These are phyloP conservation scores for Sesia apiformis DNA, from an alignment of 2,888 invertebrate species.

Conservation along the genomic window DNA sequence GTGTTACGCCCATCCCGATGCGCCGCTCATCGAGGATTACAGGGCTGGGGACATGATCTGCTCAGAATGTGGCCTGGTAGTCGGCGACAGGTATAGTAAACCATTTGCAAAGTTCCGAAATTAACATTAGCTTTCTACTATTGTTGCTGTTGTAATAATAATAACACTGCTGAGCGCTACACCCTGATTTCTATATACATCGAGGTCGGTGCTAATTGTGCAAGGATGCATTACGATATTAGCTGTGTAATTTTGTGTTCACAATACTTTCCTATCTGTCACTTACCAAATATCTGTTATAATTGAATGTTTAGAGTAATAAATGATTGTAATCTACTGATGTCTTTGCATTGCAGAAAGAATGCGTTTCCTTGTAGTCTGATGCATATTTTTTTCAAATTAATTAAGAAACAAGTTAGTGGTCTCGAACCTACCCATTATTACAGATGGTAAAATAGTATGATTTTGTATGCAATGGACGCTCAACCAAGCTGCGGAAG, in stretches of 20 bases:
- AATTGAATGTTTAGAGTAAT: no score
- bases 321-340: no score
- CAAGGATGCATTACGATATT: neutral
- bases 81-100: slow-evolving; percentile 90
- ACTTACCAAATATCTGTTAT: no score
- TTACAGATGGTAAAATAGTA: no score
- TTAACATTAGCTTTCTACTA: slow-evolving; percentile 25
- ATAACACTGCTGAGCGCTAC: slow-evolving; percentile 28
- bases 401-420: no score
- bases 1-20: slow-evolving; percentile 96
- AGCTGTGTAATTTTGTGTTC: neutral
- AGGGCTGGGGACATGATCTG: slow-evolving; percentile 99
- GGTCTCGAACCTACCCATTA: no score
- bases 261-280: no score
- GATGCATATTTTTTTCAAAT: no score
- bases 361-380: no score
- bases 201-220: slow-evolving; percentile 20
- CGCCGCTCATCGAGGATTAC: slow-evolving; percentile 97
- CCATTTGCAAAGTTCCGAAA: slow-evolving; percentile 28
- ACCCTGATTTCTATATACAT: slow-evolving; percentile 29
- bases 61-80: slow-evolving; percentile 99
- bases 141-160: slow-evolving; percentile 20
- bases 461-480: no score
- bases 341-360: no score
- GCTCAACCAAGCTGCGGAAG: no score